Percentiles rank a stretch among this genome's conserved stretches.
These are phyloP conservation scores for Trachemys scripta DNA, from an alignment of 2,113 vertebrate genomes.

Conservation along the genomic window DNA sequence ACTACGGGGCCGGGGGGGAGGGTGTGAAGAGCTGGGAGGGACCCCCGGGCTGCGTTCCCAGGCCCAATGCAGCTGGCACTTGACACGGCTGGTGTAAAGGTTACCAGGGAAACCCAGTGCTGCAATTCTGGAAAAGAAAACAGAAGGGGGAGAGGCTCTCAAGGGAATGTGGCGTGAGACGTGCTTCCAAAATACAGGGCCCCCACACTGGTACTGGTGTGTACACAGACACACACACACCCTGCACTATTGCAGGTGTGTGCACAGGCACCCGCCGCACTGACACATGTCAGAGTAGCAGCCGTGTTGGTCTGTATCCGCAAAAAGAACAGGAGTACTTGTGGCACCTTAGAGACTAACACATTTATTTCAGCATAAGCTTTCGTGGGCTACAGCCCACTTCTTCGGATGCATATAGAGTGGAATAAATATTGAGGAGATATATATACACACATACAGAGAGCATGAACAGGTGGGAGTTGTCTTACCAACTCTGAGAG, in stretches of 20 bases:
- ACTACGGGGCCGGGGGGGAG: fast-evolving
- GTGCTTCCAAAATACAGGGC: not conserved
- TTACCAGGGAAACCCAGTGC: conserved; percentile 59
- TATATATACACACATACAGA: no score
- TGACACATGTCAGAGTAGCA: no score
- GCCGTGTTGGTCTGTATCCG: no score
- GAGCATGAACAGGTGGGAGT: no score
- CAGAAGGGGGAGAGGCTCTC: not conserved
- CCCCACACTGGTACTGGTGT: not conserved
- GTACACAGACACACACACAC: not conserved
- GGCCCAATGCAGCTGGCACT: conserved; percentile 39
- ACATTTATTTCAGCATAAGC: no score
- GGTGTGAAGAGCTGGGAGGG: conserved; percentile 28
- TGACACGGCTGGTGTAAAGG: conserved; percentile 42
- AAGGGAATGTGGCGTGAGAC: not conserved
- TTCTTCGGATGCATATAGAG: no score
- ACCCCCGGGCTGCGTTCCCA: conserved; percentile 55
- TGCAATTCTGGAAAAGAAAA: conserved; percentile 21
- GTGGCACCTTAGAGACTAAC: no score
- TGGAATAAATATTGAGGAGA: no score
- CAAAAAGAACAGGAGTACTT: no score
- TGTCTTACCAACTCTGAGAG: no score
- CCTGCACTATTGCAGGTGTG: not conserved
- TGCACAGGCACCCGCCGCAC: not conserved
- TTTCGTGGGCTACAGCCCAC: no score